Percentiles rank a stretch among this genome's conserved stretches.
These are phyloP conservation scores for Cenopis cana DNA, from an alignment of 2,888 invertebrate genomes.

Conservation along the genomic window DNA sequence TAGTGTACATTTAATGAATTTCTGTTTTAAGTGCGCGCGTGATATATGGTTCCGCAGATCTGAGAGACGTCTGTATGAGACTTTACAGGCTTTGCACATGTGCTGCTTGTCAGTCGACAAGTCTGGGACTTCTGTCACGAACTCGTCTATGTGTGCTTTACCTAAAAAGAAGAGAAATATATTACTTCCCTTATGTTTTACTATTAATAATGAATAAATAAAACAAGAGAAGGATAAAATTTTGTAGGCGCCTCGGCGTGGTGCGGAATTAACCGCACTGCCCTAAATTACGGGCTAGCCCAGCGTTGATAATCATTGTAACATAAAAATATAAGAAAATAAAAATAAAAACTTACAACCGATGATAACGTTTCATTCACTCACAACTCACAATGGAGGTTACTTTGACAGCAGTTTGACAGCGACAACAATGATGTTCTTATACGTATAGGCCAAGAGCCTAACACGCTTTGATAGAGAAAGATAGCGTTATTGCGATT, in stretches of 20 bases:
- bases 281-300: too few species aligned
- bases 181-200: slow-evolving; percentile 48
- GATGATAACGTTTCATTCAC: slow-evolving; percentile 1
- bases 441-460: too few species aligned
- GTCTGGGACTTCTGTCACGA: slow-evolving; percentile 46
- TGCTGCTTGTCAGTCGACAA: slow-evolving; percentile 45
- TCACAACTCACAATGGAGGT: too few species aligned
- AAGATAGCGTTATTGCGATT: too few species aligned
- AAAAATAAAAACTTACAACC: slow-evolving; percentile 1
- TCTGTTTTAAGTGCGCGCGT: slow-evolving; percentile 50
- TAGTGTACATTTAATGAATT: slow-evolving; percentile 51
- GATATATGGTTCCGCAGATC: slow-evolving; percentile 53
- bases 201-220: too few species aligned
- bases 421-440: too few species aligned
- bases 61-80: slow-evolving; percentile 50
- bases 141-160: slow-evolving; percentile 49
- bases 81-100: slow-evolving; percentile 53
- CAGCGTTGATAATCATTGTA: not conserved
- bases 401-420: too few species aligned
- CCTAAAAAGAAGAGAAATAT: slow-evolving; percentile 56
- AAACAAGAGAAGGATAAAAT: too few species aligned
- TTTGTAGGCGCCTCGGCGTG: too few species aligned
- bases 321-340: not conserved
- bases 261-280: too few species aligned
- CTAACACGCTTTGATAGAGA: too few species aligned